Base-by-base conservation (phyloP, 2,888 invertebrate species). In the Spodoptera littoralis region DNA sequence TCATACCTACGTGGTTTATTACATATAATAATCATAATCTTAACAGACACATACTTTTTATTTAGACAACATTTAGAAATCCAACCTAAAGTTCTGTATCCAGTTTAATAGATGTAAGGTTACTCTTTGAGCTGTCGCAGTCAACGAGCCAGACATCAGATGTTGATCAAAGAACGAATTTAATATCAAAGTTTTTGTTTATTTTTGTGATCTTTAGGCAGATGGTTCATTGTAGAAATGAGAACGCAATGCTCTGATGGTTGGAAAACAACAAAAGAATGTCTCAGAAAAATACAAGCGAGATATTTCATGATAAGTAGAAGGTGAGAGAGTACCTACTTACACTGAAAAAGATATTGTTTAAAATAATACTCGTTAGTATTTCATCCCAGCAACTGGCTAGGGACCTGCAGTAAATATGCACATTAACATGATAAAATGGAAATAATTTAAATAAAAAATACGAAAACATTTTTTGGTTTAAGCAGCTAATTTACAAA, bases 221-320 rank as follows among this genome's bases (percentile, higher is more conserved):
- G 30, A 51, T 22, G 49, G 53, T 22, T 64, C 52, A 48, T 62
- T 65, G 61, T 64, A 60, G 52, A 74, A 74, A 77, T 66, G 75
- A 77, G 66, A 66, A 70, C 64, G 44, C 11, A 59, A 74, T 70
- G 77, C 66, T 77, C 24, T 54, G 66, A 52, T 64, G 66, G 60
- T 66, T 66, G 24, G 61, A 52, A 70, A 60, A 66, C 68, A 54
- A 70, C 57, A 62, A 70, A 61, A 73, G 43, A 77, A 73, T 62
- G 52, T 52, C 55, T 18, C 44, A 59, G 24, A 36, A 66, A 60
- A 66, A 64, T 49, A 51, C 27, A 44, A 58, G 13, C 27, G 52
- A 60, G 50, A 65, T 53, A 60, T 64, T 73, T 59, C 9, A 22
- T 51, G 55, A 44, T 47, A 48, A 70, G 42, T 60, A 44, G 36